A percentile compares a stretch with the other conserved stretches of the same genome.
phyloP scores from a whole-genome alignment of 2,113 vertebrate genomes.

The Pseudorectes ferrugineus region DNA sequence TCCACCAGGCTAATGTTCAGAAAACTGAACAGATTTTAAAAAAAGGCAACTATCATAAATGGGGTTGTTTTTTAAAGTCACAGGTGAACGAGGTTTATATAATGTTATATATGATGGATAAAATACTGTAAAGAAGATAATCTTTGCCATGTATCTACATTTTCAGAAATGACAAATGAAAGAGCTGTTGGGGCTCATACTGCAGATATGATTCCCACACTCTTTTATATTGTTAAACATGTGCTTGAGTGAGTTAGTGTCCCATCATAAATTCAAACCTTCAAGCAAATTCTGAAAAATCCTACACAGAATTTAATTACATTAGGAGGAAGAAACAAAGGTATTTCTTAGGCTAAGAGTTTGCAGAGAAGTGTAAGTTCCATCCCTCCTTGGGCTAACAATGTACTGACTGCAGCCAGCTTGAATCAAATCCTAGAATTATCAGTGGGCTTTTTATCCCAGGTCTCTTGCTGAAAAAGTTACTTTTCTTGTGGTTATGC shows the following conservation, averaged over 20 bases:
- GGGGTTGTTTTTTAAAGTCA: neutral
- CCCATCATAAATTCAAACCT: neutral
- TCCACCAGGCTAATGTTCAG: neutral
- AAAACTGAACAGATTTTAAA: neutral
- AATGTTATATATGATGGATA: neutral
- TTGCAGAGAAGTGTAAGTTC: neutral
- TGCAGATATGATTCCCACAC: neutral
- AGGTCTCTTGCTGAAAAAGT: neutral
- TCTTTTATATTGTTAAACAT: neutral
- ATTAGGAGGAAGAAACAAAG: neutral
- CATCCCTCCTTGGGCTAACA: neutral
- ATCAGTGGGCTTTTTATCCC: neutral
- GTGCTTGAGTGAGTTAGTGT: neutral
- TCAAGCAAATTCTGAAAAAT: neutral
- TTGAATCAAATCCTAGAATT: neutral
- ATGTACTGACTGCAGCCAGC: fast-evolving
- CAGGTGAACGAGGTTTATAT: neutral
- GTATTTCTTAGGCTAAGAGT: neutral
- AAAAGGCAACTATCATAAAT: neutral
- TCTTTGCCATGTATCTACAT: neutral
- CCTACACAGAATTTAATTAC: neutral
- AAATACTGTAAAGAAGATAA: neutral
- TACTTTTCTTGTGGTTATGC: neutral
- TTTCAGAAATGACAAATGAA: neutral
- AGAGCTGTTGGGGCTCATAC: neutral